A percentile compares a stretch with the other conserved stretches of the same genome.
These are phyloP conservation scores for Larimichthys polyactis DNA, from an alignment of 2,113 vertebrate genomes.

Conservation along the genomic window DNA sequence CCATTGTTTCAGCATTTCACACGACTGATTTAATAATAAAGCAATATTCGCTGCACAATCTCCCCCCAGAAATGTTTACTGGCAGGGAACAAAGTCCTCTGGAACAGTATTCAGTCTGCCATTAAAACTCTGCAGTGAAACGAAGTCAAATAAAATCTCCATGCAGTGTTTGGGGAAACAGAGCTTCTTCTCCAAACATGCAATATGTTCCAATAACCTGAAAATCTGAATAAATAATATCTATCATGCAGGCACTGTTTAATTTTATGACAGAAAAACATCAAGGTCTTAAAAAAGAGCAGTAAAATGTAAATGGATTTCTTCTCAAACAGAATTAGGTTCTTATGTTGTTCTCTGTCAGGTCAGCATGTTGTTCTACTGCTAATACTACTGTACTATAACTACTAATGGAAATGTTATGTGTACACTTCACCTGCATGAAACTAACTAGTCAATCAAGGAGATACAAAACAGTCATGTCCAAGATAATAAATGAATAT, in stretches of 20 bases:
- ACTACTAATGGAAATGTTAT: too few species aligned
- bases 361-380: not conserved
- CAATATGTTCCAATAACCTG: not conserved
- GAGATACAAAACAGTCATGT: not conserved
- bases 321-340: not conserved
- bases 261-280: not conserved
- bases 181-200: not conserved
- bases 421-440: not conserved
- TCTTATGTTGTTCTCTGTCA: not conserved
- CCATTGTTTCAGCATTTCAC: constrained; percentile 64
- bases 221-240: not conserved
- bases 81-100: constrained; percentile 31
- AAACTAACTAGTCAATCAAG: not conserved
- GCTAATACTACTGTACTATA: not conserved
- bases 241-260: not conserved
- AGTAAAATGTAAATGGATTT: not conserved
- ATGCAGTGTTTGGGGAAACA: not conserved
- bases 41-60: constrained; percentile 40
- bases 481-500: not conserved
- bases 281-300: not conserved
- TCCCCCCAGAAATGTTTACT: constrained; percentile 36
- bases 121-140: constrained; percentile 32
- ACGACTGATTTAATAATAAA: constrained; percentile 68
- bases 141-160: constrained; percentile 14
- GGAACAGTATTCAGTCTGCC: constrained; percentile 12